A percentile compares a stretch with the other conserved stretches of the same genome.
These are phyloP conservation scores for Phrynosoma blainvillii DNA, from an alignment of 2,113 vertebrate genomes.

Conservation along the genomic window DNA sequence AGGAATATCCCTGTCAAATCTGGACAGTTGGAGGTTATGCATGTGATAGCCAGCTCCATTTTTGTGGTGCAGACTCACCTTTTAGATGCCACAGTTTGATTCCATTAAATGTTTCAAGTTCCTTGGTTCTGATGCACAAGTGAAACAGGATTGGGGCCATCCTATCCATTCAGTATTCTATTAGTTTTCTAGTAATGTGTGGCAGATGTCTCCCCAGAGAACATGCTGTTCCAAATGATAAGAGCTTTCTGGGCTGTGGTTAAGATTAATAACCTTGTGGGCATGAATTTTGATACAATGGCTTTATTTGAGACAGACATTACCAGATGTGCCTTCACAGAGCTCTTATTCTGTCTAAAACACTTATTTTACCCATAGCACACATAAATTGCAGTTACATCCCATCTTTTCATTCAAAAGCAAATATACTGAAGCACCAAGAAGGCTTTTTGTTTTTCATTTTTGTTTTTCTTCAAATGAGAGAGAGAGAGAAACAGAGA, in stretches of 20 bases:
- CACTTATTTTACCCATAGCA: slow-evolving; percentile 1
- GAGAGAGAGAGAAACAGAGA: neutral
- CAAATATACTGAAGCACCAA: neutral
- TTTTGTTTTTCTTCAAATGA: slow-evolving; percentile 32
- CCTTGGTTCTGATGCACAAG: neutral
- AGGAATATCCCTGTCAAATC: too few species aligned
- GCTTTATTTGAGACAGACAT: slow-evolving; percentile 13
- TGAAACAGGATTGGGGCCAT: neutral
- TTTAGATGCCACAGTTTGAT: neutral
- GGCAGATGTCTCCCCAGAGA: neutral
- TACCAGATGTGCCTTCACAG: slow-evolving; percentile 24
- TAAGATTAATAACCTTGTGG: slow-evolving; percentile 5
- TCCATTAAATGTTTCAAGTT: neutral
- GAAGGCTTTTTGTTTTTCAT: fast-evolving
- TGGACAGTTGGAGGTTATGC: neutral
- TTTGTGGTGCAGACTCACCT: neutral
- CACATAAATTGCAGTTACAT: neutral
- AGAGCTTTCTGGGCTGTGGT: neutral
- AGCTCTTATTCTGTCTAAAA: slow-evolving; percentile 1
- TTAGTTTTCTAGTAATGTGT: neutral
- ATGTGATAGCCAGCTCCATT: slow-evolving; percentile 6
- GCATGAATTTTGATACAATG: neutral
- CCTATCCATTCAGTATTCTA: neutral
- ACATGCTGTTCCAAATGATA: neutral
- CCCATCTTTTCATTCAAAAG: slow-evolving; percentile 13